These are phyloP conservation scores for Penaeus indicus DNA, from an alignment of 1,140 invertebrate genomes.

Conservation along the genomic window DNA sequence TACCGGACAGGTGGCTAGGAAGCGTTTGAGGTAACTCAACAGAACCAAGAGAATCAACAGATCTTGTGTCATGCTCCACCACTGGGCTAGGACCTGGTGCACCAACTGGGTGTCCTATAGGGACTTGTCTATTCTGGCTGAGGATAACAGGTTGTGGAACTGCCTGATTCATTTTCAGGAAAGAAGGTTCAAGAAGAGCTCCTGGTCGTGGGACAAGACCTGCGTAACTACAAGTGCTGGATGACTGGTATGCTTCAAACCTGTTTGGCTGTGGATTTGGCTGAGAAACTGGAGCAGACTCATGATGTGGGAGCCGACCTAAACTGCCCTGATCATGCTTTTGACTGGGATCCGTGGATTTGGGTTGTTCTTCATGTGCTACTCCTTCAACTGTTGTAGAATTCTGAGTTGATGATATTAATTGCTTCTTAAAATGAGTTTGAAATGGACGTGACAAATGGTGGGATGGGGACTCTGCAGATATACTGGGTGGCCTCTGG, in stretches of 20 bases:
- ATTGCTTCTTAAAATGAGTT: conserved; percentile 3
- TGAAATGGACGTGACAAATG: too few relatives aligned
- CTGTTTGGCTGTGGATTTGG: conserved; percentile 47
- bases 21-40: conserved; percentile 49
- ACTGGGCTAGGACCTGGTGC: conserved; percentile 44
- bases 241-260: conserved; percentile 42
- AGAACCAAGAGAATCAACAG: conserved; percentile 51
- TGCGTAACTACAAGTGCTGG: not conserved
- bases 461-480: too few relatives aligned
- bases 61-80: conserved; percentile 44
- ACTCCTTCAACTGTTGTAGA: not conserved
- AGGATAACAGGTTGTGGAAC: conserved; percentile 29
- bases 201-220: conserved; percentile 46
- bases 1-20: conserved; percentile 30
- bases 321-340: not conserved
- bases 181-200: conserved; percentile 17
- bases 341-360: not conserved
- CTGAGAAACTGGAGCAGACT: too few relatives aligned
- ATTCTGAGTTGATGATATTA: not conserved
- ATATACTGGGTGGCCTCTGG: too few relatives aligned
- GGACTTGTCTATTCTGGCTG: conserved; percentile 30
- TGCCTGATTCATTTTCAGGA: not conserved
- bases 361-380: conserved; percentile 23
- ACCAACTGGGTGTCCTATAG: not conserved
- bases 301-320: not conserved